These are phyloP conservation scores for Gymnosoma rotundatum DNA, from an alignment of 2,888 invertebrate genomes.

Conservation along the genomic window DNA sequence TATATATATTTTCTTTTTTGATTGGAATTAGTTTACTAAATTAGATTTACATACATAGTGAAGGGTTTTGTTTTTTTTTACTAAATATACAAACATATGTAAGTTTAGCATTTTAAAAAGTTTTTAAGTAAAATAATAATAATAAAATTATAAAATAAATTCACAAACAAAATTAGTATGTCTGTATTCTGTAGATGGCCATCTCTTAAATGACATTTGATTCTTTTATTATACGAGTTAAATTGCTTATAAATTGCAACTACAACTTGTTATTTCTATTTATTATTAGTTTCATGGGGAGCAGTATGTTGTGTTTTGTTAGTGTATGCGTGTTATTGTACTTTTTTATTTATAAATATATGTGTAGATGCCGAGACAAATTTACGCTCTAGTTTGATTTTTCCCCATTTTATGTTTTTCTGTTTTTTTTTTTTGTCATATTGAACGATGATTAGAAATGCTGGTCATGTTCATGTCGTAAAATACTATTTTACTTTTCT, in stretches of 20 bases:
- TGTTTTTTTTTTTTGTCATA: constrained; percentile 12
- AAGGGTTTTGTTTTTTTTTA: neutral
- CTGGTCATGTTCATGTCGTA: constrained; percentile 68
- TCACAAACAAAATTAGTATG: constrained; percentile 21
- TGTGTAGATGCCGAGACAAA: constrained; percentile 46
- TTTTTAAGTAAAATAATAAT: constrained; percentile 22
- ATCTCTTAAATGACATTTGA: constrained; percentile 48
- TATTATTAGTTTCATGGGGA: constrained; percentile 26
- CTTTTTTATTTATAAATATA: neutral
- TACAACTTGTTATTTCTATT: constrained; percentile 51
- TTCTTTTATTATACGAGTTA: constrained; percentile 64
- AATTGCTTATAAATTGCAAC: constrained; percentile 71
- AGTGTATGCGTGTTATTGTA: neutral
- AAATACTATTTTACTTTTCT: constrained; percentile 60
- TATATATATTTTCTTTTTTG: too few species aligned
- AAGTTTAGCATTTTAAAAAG: constrained; percentile 10
- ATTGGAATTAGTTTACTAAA: too few species aligned
- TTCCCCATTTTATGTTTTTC: constrained; percentile 26
- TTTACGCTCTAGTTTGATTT: constrained; percentile 61
- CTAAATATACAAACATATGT: neutral
- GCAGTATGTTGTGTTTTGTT: constrained; percentile 4
- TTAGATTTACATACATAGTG: too few species aligned
- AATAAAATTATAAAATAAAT: constrained; percentile 32
- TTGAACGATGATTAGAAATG: constrained; percentile 64
- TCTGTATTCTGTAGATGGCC: constrained; percentile 30